Conservation (phyloP, 2,888 invertebrate species). For the Dryomyza anilis region DNA sequence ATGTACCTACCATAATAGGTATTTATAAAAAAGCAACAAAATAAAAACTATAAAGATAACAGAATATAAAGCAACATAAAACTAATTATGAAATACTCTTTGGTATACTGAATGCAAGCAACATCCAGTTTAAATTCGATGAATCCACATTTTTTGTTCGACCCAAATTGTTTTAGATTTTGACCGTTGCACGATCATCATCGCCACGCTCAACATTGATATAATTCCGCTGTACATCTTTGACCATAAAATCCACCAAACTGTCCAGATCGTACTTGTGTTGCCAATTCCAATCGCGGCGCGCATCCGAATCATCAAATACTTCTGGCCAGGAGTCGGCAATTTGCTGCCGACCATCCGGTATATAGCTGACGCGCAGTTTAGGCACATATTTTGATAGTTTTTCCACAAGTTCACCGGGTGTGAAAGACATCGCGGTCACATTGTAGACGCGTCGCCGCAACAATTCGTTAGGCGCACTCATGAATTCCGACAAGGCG, state of each 20-base stretch:
- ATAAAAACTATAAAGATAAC: neutral
- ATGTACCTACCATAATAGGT: too few relatives aligned
- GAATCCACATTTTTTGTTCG: neutral
- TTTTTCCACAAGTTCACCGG: constrained; percentile 78
- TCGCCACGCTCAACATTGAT: constrained; percentile 47
- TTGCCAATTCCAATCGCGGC: constrained; percentile 86
- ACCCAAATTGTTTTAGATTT: constrained; percentile 23
- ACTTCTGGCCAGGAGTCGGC: constrained; percentile 92
- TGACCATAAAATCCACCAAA: constrained; percentile 78
- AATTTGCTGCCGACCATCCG: constrained; percentile 81
- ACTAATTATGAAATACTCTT: constrained; percentile 23
- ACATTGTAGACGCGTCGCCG: constrained; percentile 85
- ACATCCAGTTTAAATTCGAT: neutral
- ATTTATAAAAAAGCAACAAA: neutral
- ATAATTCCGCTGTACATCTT: constrained; percentile 66
- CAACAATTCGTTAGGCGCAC: constrained; percentile 73
- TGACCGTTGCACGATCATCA: constrained; percentile 30
- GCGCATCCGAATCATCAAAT: constrained; percentile 85
- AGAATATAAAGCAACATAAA: constrained; percentile 16
- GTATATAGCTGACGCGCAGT: constrained; percentile 77
- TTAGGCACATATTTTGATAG: constrained; percentile 76
- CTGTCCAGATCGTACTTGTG: constrained; percentile 75
- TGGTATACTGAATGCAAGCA: constrained; percentile 4
- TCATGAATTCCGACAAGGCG: constrained; percentile 78
- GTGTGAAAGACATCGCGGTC: constrained; percentile 91